Evolutionary conservation across 2,113 vertebrate genomes (phyloP).

Genomic region (Triplophysa tibetana): DNA sequence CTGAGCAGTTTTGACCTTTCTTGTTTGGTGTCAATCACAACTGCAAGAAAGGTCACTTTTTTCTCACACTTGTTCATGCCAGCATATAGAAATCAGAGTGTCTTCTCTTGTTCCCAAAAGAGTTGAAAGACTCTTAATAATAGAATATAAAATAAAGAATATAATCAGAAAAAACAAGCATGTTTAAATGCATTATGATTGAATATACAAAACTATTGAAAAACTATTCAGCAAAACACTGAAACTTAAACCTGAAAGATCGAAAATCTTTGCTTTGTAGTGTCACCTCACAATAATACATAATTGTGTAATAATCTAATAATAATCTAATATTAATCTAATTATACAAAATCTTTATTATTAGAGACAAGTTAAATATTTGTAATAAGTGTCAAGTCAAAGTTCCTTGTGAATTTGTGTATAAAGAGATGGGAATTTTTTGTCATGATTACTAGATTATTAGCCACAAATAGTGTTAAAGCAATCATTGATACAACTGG

Average conservation of each 20-base stretch:
- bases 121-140: no score
- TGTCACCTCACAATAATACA: background rate
- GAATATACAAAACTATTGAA: no score
- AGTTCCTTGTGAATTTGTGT: background rate
- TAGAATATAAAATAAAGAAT: no score
- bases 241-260: background rate
- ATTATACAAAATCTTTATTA: no score
- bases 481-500: no score
- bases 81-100: background rate
- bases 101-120: background rate
- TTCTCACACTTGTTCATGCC: slow-evolving; percentile 38
- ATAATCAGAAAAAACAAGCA: no score
- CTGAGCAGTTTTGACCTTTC: slow-evolving; percentile 10
- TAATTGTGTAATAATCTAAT: no score
- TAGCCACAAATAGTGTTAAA: no score
- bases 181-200: no score
- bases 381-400: background rate
- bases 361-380: background rate
- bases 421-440: no score
- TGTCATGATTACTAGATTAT: no score
- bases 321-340: no score
- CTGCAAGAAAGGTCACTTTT: slow-evolving; percentile 34
- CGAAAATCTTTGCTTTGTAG: background rate
- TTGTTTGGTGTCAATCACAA: slow-evolving; percentile 25
- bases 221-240: background rate